These are phyloP conservation scores for Castor canadensis DNA, from an alignment of 2,113 vertebrate genomes.

Conservation along the genomic window DNA sequence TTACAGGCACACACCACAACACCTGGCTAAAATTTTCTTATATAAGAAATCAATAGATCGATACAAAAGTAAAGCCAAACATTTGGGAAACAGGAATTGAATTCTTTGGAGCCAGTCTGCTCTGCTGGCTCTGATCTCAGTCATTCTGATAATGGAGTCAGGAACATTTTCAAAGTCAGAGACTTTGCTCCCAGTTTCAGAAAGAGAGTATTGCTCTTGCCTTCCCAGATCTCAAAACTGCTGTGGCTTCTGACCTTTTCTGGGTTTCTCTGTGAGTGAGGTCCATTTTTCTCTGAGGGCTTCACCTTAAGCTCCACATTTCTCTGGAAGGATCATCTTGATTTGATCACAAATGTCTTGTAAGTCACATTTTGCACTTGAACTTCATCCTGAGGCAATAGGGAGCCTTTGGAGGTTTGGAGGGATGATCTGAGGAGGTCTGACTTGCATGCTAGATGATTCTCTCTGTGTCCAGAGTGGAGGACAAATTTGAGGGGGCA, in stretches of 20 bases:
- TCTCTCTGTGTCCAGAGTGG: background rate
- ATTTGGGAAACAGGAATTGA: background rate
- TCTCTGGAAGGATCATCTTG: background rate
- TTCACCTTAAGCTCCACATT: background rate
- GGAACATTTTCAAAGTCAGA: background rate
- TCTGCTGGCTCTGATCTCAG: background rate
- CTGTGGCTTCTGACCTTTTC: background rate
- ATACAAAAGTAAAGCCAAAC: background rate
- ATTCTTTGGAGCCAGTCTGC: background rate
- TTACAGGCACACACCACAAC: background rate
- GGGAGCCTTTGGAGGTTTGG: background rate
- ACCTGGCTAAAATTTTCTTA: background rate
- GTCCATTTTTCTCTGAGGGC: background rate
- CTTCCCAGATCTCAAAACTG: background rate
- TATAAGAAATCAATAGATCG: background rate
- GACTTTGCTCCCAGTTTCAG: background rate
- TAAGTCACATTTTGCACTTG: too few relatives aligned
- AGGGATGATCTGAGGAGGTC: background rate
- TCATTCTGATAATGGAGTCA: background rate
- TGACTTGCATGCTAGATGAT: background rate
- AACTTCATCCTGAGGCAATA: background rate
- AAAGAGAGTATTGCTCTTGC: background rate
- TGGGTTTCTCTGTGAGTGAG: background rate
- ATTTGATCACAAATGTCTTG: background rate
- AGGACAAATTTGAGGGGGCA: background rate